These are phyloP conservation scores for Syritta pipiens DNA, from an alignment of 2,888 invertebrate genomes.

Conservation along the genomic window DNA sequence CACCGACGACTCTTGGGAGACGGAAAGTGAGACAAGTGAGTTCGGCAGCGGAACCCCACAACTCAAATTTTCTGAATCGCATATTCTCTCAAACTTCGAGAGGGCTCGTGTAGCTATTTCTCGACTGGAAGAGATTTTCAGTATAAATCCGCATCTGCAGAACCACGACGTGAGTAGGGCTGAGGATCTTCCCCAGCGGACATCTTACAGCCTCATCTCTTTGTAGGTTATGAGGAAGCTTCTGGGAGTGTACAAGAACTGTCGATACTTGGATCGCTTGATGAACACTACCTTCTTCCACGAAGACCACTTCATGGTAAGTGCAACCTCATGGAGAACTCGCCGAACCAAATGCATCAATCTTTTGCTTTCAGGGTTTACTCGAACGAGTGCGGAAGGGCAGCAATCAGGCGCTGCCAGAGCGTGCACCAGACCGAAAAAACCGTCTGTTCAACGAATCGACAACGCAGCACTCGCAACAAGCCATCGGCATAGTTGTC, in stretches of 20 bases:
- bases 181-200: not conserved
- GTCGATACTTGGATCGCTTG: conserved; percentile 90
- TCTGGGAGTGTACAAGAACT: conserved; percentile 90
- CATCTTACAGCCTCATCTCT: not conserved
- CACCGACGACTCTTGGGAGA: conserved; percentile 91
- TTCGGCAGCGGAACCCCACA: conserved; percentile 72
- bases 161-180: conserved; percentile 83
- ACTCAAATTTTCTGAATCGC: conserved; percentile 80
- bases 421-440: conserved; percentile 88
- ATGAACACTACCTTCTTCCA: conserved; percentile 93
- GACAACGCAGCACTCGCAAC: conserved; percentile 62
- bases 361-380: conserved; percentile 83
- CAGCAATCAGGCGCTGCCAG: conserved; percentile 82
- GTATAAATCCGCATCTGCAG: conserved; percentile 87
- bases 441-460: conserved; percentile 74
- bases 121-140: conserved; percentile 88
- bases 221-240: conserved; percentile 87
- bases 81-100: conserved; percentile 88
- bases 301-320: conserved; percentile 88
- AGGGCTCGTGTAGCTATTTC: conserved; percentile 87
- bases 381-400: conserved; percentile 88
- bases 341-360: not conserved
- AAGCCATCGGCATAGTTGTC: conserved; percentile 63
- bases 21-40: conserved; percentile 83
- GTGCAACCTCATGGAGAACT: conserved; percentile 21